Percentiles rank a stretch among this genome's conserved stretches.
Conservation (phyloP, 2,888 invertebrate species). For the Tineola bisselliella region DNA sequence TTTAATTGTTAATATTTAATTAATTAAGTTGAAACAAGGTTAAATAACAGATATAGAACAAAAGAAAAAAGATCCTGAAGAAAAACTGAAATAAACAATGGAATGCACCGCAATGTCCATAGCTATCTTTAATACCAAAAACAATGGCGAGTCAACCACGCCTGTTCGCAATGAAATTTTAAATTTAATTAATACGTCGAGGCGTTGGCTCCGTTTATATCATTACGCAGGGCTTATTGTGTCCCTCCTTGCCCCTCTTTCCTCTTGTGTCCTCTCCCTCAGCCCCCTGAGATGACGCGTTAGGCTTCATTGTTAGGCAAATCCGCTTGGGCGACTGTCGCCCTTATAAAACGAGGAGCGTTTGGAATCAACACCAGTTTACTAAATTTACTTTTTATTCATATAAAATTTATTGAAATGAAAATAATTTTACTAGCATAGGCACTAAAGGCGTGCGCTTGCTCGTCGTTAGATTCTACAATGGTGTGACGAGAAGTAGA, state of each 20-base stretch:
- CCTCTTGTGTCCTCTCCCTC: conserved; percentile 7
- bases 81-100: not conserved
- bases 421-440: no score
- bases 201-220: conserved; percentile 55
- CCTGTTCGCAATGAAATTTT: conserved; percentile 31
- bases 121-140: not conserved
- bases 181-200: conserved; percentile 65
- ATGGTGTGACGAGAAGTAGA: no score
- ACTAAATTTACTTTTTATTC: no score
- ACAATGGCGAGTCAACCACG: conserved; percentile 1
- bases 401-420: no score
- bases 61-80: not conserved
- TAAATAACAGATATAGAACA: no score
- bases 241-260: not conserved
- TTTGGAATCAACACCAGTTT: not conserved
- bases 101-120: not conserved
- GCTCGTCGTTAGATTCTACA: no score
- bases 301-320: conserved; percentile 47
- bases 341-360: conserved; percentile 9
- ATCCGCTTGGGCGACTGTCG: conserved; percentile 27
- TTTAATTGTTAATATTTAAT: no score
- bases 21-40: no score
- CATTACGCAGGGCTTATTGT: conserved; percentile 36
- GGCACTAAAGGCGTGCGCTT: no score
- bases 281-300: conserved; percentile 32